phyloP scores from a whole-genome alignment of 2,888 invertebrate genomes.

The Pogonocherus hispidulus region DNA sequence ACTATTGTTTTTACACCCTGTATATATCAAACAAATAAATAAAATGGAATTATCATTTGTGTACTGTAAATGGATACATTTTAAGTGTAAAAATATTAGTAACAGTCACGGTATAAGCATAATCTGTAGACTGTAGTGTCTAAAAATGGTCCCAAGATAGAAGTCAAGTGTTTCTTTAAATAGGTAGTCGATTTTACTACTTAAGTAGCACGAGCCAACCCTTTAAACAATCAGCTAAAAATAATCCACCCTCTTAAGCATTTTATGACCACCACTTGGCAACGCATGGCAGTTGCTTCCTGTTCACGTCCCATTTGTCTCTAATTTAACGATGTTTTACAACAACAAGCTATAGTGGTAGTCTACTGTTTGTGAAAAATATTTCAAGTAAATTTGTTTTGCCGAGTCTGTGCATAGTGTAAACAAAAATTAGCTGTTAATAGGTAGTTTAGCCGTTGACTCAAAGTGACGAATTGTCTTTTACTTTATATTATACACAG shows the following conservation, averaged over 20 bases:
- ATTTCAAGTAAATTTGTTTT: no score
- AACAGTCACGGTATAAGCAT: not conserved
- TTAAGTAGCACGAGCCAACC: slow-evolving; percentile 31
- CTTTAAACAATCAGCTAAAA: slow-evolving; percentile 36
- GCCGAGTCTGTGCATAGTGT: no score
- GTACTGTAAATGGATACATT: no score
- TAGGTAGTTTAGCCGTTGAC: no score
- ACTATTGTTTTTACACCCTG: no score
- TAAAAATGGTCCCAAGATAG: slow-evolving; percentile 26
- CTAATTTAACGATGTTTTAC: not conserved
- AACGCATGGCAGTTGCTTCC: slow-evolving; percentile 27
- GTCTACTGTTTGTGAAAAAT: no score
- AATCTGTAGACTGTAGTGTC: slow-evolving; percentile 4
- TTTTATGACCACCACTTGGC: slow-evolving; percentile 39
- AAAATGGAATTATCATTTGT: no score
- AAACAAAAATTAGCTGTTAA: no score
- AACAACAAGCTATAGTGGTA: not conserved
- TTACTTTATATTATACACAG: no score
- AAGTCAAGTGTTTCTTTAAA: slow-evolving; percentile 41
- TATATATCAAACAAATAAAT: no score
- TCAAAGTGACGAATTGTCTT: no score
- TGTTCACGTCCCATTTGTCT: slow-evolving; percentile 5
- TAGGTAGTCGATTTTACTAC: slow-evolving; percentile 32
- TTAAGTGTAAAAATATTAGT: no score
- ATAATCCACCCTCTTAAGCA: slow-evolving; percentile 36